A percentile compares a stretch with the other conserved stretches of the same genome.
phyloP scores from a whole-genome alignment of 2,113 vertebrate genomes.

The Rhinopithecus roxellana region DNA sequence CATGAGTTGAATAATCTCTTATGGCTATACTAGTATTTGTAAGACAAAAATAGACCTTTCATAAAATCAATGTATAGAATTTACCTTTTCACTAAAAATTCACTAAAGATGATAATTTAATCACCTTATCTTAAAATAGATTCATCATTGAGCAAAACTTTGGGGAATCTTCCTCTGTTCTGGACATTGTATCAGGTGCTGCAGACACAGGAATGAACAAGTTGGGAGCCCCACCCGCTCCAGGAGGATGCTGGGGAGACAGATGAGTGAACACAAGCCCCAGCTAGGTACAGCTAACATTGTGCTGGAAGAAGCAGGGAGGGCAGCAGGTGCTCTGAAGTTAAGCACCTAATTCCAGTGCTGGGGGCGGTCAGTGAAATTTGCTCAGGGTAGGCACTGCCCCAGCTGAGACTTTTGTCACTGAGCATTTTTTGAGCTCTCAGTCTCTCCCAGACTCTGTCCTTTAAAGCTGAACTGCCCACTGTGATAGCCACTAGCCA shows the following conservation, averaged over 20 bases:
- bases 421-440: background rate
- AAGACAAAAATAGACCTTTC: background rate
- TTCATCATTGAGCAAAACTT: background rate
- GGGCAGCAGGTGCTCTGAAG: fast-evolving
- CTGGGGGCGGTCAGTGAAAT: background rate
- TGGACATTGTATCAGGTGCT: background rate
- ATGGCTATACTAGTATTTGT: background rate
- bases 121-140: background rate
- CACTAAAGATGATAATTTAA: background rate
- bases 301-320: background rate
- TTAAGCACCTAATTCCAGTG: background rate
- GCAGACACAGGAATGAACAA: background rate
- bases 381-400: background rate
- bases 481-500: background rate
- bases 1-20: background rate
- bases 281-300: background rate
- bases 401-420: background rate
- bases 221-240: too few species aligned
- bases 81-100: background rate
- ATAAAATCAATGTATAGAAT: background rate
- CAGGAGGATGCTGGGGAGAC: background rate
- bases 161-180: background rate
- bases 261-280: fast-evolving
- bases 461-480: background rate
- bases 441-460: background rate